Percentiles rank a stretch among this genome's conserved stretches.
These are phyloP conservation scores for Perodicticus potto DNA, from an alignment of 2,797 vertebrate species.

Conservation along the genomic window DNA sequence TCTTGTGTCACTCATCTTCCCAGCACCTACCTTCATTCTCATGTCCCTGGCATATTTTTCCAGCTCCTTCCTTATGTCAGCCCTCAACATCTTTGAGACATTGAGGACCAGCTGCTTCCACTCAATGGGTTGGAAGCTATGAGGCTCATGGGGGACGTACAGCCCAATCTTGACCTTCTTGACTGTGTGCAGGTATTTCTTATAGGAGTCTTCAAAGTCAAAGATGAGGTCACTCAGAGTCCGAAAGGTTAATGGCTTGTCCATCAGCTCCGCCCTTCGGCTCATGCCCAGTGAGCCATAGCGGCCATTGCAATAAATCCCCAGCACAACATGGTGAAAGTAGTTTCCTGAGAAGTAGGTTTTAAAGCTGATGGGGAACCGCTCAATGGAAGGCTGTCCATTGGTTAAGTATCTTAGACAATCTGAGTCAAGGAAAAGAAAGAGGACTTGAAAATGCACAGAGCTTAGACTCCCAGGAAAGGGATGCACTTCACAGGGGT, in stretches of 20 bases:
- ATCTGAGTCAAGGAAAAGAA: constrained; percentile 84
- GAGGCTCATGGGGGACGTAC: constrained; percentile 96
- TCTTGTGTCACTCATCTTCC: neutral
- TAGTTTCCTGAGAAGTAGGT: constrained; percentile 98
- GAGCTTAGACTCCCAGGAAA: neutral
- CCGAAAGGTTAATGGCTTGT: constrained; percentile 95
- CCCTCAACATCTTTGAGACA: constrained; percentile 91
- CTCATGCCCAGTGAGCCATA: constrained; percentile 98
- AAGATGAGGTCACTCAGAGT: constrained; percentile 97
- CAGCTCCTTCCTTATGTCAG: constrained; percentile 96
- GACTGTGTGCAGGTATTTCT: constrained; percentile 96
- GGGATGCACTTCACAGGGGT: neutral
- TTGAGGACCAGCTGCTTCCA: constrained; percentile 98
- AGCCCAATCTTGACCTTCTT: constrained; percentile 98
- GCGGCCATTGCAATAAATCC: constrained; percentile 95
- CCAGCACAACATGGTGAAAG: constrained; percentile 98
- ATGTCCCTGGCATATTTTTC: constrained; percentile 98
- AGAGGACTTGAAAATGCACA: neutral
- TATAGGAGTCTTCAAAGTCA: constrained; percentile 97
- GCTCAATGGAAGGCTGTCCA: constrained; percentile 94
- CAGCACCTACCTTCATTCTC: constrained; percentile 95
- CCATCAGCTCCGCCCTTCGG: constrained; percentile 96
- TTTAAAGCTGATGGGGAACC: constrained; percentile 99
- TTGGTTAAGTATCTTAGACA: constrained; percentile 95
- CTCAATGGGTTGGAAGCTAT: constrained; percentile 97